Percentiles rank a stretch among this genome's conserved stretches.
Evolutionary conservation across 2,888 invertebrate species (phyloP).

Genomic region (Serrognathus titanus): DNA sequence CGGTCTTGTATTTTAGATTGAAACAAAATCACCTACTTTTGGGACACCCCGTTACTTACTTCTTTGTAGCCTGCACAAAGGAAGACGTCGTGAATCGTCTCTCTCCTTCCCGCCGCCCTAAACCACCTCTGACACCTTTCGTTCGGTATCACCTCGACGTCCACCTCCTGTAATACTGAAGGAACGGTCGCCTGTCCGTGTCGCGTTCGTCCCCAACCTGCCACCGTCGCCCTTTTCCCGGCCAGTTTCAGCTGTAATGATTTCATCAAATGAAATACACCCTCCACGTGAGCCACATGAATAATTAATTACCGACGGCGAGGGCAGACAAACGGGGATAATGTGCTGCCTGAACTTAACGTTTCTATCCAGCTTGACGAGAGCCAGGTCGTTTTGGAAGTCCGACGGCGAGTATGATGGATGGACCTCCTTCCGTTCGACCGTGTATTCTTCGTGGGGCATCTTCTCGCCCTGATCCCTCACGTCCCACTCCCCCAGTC

Average conservation of each 20-base stretch:
- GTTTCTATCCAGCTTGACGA: constrained; percentile 74
- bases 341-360: constrained; percentile 91
- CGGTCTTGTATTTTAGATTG: too few species aligned
- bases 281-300: background rate
- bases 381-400: constrained; percentile 86
- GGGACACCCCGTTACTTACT: constrained; percentile 51
- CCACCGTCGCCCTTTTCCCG: constrained; percentile 87
- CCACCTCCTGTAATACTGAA: constrained; percentile 79
- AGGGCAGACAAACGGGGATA: constrained; percentile 86
- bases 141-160: constrained; percentile 83
- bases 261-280: background rate
- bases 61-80: constrained; percentile 92
- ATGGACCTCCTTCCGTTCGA: constrained; percentile 88
- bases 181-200: constrained; percentile 88
- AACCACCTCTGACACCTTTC: constrained; percentile 92
- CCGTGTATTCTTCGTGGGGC: constrained; percentile 82
- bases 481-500: constrained; percentile 92
- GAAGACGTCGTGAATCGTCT: constrained; percentile 92
- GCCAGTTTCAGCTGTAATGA: constrained; percentile 63
- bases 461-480: constrained; percentile 77
- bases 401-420: constrained; percentile 87
- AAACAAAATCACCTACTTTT: too few species aligned
- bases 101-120: constrained; percentile 81
- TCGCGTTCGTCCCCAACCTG: constrained; percentile 88
- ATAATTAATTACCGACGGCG: constrained; percentile 52